Evolutionary conservation across 35 echinoderm and acorn worm species (phyloP).

Genomic region (Diadema setosum): DNA sequence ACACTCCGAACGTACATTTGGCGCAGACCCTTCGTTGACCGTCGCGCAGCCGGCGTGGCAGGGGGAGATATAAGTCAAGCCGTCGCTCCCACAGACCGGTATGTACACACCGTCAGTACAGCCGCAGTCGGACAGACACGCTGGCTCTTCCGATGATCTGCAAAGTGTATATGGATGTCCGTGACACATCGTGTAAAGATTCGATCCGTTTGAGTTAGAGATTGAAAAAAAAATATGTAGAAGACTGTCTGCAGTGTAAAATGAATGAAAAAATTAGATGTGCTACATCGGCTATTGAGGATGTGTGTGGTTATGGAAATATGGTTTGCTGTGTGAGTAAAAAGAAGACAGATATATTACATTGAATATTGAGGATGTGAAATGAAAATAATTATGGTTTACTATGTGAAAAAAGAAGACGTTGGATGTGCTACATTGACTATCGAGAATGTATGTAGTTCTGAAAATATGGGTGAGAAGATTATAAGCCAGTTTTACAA

Average conservation of each 20-base stretch:
- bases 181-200: no score
- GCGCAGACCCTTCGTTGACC: no score
- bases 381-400: no score
- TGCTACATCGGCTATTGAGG: neutral
- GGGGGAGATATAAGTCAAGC: constrained; percentile 45
- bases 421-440: no score
- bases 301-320: neutral
- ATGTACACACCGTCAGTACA: neutral
- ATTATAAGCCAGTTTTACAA: no score
- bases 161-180: neutral
- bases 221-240: neutral
- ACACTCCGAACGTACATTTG: no score
- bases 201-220: no score
- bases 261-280: neutral
- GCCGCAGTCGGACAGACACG: neutral
- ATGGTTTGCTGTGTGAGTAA: neutral
- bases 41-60: constrained; percentile 61
- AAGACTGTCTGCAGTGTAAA: neutral
- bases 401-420: no score
- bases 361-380: no score
- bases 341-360: no score
- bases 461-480: no score
- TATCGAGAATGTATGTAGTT: no score
- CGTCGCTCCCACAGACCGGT: constrained; percentile 56
- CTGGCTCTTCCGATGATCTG: neutral